Conservation (phyloP, 2,797 vertebrate genomes). For the Pseudopleuronectes americanus region DNA sequence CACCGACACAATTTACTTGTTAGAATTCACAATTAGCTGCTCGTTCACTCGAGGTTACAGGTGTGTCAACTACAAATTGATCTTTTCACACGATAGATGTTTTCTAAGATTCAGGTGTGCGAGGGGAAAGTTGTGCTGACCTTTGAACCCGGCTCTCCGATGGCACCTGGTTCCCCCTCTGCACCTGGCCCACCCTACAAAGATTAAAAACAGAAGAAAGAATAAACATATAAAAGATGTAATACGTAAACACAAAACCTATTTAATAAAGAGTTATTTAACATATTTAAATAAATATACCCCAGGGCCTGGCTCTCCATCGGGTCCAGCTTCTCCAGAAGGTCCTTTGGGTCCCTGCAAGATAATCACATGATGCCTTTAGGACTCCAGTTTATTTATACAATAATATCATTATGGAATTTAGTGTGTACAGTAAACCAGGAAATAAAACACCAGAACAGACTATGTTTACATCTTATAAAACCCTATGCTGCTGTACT, state of each 20-base stretch:
- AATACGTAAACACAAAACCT: background rate
- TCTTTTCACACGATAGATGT: conserved; percentile 17
- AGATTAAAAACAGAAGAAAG: conserved; percentile 1
- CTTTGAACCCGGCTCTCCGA: conserved; percentile 91
- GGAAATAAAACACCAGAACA: conserved; percentile 7
- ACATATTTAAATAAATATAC: conserved; percentile 73
- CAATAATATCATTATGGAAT: conserved; percentile 8
- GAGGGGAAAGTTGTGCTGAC: conserved; percentile 70
- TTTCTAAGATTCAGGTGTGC: background rate
- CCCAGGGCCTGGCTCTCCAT: conserved; percentile 92
- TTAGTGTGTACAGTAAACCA: background rate
- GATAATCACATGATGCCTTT: conserved; percentile 46
- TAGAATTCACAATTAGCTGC: background rate
- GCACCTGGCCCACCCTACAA: conserved; percentile 89
- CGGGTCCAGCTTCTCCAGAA: conserved; percentile 87
- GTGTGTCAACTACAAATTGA: conserved; percentile 12
- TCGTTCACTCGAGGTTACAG: conserved; percentile 7
- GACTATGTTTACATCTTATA: no score
- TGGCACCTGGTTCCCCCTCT: conserved; percentile 89
- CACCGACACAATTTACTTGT: background rate
- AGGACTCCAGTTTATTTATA: background rate
- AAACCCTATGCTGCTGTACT: no score
- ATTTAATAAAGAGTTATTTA: background rate
- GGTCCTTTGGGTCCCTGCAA: conserved; percentile 90
- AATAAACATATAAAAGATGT: conserved; percentile 1